Evolutionary conservation across 2,113 vertebrate species (phyloP).

Genomic region (Barbus barbus): DNA sequence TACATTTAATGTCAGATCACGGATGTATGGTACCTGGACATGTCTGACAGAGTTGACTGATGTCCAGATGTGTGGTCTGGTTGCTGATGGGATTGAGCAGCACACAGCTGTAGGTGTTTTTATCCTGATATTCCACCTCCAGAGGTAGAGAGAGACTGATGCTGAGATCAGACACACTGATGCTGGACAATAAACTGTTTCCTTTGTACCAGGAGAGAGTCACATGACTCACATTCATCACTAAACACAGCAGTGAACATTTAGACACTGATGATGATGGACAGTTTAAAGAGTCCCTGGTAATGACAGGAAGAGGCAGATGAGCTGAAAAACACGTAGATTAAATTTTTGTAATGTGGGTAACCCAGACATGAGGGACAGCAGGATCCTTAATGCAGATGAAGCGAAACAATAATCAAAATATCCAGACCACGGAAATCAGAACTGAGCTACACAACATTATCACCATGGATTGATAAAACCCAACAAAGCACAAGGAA

Average conservation of each 20-base stretch:
- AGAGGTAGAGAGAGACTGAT: constrained; percentile 25
- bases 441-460: background rate
- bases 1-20: too few species aligned
- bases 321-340: background rate
- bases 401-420: background rate
- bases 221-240: background rate
- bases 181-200: constrained; percentile 22
- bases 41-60: background rate
- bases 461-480: background rate
- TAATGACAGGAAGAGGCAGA: background rate
- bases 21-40: too few species aligned
- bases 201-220: constrained; percentile 19
- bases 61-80: background rate
- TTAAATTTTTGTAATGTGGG: background rate
- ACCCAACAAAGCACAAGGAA: too few species aligned
- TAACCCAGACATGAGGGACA: background rate
- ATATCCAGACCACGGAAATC: background rate
- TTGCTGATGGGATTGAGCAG: background rate
- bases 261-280: background rate
- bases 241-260: background rate
- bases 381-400: background rate
- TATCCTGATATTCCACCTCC: background rate
- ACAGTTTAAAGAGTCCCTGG: background rate
- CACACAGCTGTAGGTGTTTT: constrained; percentile 21
- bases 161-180: constrained; percentile 36